phyloP scores from a whole-genome alignment of 92 coral and sea anemone genomes.

The Porites rus region DNA sequence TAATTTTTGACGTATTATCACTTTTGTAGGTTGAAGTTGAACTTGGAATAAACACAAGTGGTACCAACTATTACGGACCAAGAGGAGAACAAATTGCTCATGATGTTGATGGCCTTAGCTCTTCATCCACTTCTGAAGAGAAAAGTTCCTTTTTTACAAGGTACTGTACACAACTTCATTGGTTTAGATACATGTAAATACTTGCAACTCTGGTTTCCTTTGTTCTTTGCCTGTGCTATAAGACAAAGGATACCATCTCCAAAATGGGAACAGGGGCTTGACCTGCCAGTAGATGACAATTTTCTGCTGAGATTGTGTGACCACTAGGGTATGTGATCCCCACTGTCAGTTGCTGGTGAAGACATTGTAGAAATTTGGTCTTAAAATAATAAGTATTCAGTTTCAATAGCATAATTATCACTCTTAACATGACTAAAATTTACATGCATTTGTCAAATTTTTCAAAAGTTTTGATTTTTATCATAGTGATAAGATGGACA shows the following conservation, averaged over 20 bases:
- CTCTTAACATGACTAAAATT: background rate
- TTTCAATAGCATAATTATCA: background rate
- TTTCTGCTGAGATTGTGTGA: too few relatives aligned
- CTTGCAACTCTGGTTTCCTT: too few relatives aligned
- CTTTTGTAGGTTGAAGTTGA: slow-evolving; percentile 84
- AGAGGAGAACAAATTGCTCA: slow-evolving; percentile 95
- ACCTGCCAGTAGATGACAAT: too few relatives aligned
- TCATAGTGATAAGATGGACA: slow-evolving; percentile 91
- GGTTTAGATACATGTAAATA: background rate
- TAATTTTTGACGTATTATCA: too few relatives aligned
- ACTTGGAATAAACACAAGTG: slow-evolving; percentile 85
- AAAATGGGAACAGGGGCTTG: too few relatives aligned
- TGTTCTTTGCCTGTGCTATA: too few relatives aligned
- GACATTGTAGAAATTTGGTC: too few relatives aligned
- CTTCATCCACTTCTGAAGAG: slow-evolving; percentile 10
- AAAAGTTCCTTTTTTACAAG: slow-evolving; percentile 30
- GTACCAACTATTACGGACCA: slow-evolving; percentile 83
- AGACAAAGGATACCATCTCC: too few relatives aligned
- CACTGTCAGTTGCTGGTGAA: too few relatives aligned
- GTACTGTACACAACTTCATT: background rate
- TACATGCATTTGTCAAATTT: background rate
- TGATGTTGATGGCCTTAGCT: slow-evolving; percentile 64
- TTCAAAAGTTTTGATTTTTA: background rate
- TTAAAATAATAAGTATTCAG: too few relatives aligned
- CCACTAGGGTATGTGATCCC: too few relatives aligned